Evolutionary conservation across 2,113 vertebrate genomes (phyloP).

Genomic region (human (Homo sapiens)): GRCh38 chr9:108141001-108141500

Average conservation of each 20-base stretch:
- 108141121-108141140: background rate
- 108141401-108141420: background rate
- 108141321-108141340: background rate
- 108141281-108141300: background rate
- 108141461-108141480: background rate
- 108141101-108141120: background rate
- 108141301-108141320: background rate
- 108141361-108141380: background rate
- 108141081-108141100: background rate
- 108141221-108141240: background rate
- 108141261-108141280: background rate
- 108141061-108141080: background rate
- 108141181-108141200: background rate
- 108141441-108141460: background rate
- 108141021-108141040: background rate
- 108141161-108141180: background rate
- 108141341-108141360: background rate
- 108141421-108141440: background rate
- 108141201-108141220: background rate
- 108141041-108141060: background rate
- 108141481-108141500: background rate
- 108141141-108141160: background rate
- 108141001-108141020: background rate
- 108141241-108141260: background rate
- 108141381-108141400: background rate